phyloP scores from a whole-genome alignment of 2,797 vertebrate genomes.

The Margarornis squamiger region DNA sequence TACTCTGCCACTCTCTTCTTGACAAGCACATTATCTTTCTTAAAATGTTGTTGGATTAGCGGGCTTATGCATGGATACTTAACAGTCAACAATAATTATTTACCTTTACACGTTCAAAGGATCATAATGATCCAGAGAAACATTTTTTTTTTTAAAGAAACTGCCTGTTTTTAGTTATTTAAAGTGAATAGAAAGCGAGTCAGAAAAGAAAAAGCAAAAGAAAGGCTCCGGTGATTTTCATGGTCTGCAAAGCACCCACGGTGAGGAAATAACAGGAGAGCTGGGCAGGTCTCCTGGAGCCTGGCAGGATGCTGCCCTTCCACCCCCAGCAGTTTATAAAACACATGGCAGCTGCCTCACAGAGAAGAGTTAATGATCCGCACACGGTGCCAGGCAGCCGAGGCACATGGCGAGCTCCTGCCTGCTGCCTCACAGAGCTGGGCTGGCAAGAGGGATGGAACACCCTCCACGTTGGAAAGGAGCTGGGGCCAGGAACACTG shows the following conservation, averaged over 20 bases:
- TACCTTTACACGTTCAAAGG: neutral
- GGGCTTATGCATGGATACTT: neutral
- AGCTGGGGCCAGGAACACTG: neutral
- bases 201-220: neutral
- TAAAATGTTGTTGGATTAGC: neutral
- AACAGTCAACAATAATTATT: neutral
- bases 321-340: neutral
- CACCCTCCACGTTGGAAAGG: neutral
- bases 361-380: neutral
- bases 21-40: neutral
- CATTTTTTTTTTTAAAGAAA: neutral
- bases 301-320: neutral
- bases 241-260: neutral
- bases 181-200: neutral
- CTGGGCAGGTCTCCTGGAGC: neutral
- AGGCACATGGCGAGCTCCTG: neutral
- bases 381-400: accelerated
- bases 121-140: neutral
- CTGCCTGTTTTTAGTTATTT: neutral
- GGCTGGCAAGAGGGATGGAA: neutral
- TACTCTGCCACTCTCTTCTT: neutral
- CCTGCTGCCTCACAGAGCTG: neutral
- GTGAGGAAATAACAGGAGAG: neutral
- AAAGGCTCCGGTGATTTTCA: neutral
- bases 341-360: neutral